phyloP scores from a whole-genome alignment of 2,113 vertebrate species.

The Etia nguti region DNA sequence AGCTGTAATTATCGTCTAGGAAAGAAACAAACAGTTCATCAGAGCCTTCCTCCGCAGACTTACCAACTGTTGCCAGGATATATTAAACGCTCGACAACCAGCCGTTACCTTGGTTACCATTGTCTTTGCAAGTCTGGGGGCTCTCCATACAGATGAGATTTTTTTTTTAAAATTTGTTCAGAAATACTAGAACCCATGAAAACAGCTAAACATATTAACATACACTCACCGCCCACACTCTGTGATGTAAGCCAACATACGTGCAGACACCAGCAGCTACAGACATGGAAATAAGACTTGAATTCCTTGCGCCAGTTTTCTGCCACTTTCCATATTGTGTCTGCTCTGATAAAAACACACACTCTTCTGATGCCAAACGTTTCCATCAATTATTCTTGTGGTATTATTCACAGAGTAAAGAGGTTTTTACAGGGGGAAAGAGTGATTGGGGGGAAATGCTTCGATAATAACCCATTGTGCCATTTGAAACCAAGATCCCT shows the following conservation, averaged over 20 bases:
- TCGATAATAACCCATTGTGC: neutral
- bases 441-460: neutral
- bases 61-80: constrained; percentile 55
- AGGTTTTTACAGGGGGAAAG: neutral
- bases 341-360: neutral
- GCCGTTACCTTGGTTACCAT: constrained; percentile 54
- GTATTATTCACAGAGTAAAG: neutral
- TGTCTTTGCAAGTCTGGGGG: constrained; percentile 29
- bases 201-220: neutral
- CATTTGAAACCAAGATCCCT: neutral
- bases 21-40: constrained; percentile 55
- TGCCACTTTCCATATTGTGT: neutral
- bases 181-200: constrained; percentile 10
- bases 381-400: neutral
- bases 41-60: constrained; percentile 34
- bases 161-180: neutral
- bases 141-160: neutral
- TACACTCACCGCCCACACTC: neutral
- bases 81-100: constrained; percentile 30
- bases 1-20: constrained; percentile 46
- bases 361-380: neutral
- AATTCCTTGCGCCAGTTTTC: neutral
- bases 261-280: neutral
- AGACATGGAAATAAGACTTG: neutral
- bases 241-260: neutral